Base-by-base conservation (phyloP, 2,113 vertebrate genomes). In the Pangasianodon hypophthalmus region DNA sequence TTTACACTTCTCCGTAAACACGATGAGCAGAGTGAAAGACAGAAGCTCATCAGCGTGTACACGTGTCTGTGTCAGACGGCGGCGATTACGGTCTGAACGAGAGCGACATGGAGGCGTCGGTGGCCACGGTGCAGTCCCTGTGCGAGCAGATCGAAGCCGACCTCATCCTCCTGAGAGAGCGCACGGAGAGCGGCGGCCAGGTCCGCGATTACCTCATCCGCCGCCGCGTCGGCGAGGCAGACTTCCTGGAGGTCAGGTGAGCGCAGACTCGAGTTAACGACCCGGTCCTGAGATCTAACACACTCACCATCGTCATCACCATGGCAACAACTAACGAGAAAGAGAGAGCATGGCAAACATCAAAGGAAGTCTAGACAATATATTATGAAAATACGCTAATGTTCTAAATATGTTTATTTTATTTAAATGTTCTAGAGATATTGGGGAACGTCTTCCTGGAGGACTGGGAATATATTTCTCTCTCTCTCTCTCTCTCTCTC, bases 181-280 rank as follows among this genome's bases (percentile, higher is more conserved):
- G 98, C 29, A 96, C 93, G 3, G 98, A 99, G 94, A 96, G 96
- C 0, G 97, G 98, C 0, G 98, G 98, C 58, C 96, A 96, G 46
- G 98, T 99, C 46, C 96, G 96, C 0, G 98, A 99, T 94, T 99
- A 98, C 95, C 95, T 99, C 0, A 97, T 99, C 89, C 97, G 98
- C 90, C 97, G 98, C 60, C 95, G 97, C 18, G 98, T 99, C 44
- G 98, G 98, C 82, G 98, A 99, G 95, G 97, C 98, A 89, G 98
- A 99, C 96, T 99, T 99, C 96, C 95, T 99, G 95, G 98, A 99
- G 95, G 98, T 99, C 97, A 97, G 98, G 98, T 99, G 94, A 97
- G 96, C 71, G 71, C 41, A 54, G 37, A 7, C 46, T 32, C 29
- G 24, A 84, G 69, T 21, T 56, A 19, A 37, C 19, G 13, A 26